Conservation (phyloP, 2,888 invertebrate genomes). For the Rhagophthalmus giganteus region DNA sequence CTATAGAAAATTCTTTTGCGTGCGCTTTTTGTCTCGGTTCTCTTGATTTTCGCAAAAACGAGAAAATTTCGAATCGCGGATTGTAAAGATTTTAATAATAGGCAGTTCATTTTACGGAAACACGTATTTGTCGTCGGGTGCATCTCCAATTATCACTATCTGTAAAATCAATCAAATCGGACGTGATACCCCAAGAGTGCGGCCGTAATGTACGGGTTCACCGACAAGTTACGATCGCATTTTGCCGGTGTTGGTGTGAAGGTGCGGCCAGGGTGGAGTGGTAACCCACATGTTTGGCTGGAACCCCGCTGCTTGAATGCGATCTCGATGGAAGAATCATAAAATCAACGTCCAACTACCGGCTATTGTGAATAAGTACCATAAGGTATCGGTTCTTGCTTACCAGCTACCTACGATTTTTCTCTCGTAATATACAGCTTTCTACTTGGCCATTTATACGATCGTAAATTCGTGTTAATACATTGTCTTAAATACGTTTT, state of each 20-base stretch:
- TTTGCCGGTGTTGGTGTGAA: slow-evolving; percentile 32
- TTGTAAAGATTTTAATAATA: no score
- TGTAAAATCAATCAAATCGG: neutral
- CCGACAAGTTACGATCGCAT: slow-evolving; percentile 35
- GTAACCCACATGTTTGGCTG: slow-evolving; percentile 32
- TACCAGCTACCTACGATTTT: slow-evolving; percentile 22
- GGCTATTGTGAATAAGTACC: slow-evolving; percentile 19
- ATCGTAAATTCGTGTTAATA: slow-evolving; percentile 19
- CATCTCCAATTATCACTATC: neutral
- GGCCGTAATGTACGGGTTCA: slow-evolving; percentile 26
- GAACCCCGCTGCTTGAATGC: slow-evolving; percentile 27
- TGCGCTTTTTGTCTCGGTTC: no score
- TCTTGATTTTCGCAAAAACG: no score
- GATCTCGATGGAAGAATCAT: slow-evolving; percentile 20
- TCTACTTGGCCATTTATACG: slow-evolving; percentile 16
- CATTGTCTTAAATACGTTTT: slow-evolving; percentile 17
- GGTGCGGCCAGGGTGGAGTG: slow-evolving; percentile 36
- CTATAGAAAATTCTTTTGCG: no score
- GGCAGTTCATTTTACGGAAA: no score
- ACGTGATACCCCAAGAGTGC: neutral
- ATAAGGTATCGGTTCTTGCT: slow-evolving; percentile 14
- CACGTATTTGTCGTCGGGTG: no score
- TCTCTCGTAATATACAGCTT: slow-evolving; percentile 15
- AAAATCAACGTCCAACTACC: slow-evolving; percentile 20
- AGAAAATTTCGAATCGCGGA: no score